A percentile compares a stretch with the other conserved stretches of the same genome.
phyloP scores from a whole-genome alignment of 2,797 vertebrate genomes.

The Myripristis murdjan region DNA sequence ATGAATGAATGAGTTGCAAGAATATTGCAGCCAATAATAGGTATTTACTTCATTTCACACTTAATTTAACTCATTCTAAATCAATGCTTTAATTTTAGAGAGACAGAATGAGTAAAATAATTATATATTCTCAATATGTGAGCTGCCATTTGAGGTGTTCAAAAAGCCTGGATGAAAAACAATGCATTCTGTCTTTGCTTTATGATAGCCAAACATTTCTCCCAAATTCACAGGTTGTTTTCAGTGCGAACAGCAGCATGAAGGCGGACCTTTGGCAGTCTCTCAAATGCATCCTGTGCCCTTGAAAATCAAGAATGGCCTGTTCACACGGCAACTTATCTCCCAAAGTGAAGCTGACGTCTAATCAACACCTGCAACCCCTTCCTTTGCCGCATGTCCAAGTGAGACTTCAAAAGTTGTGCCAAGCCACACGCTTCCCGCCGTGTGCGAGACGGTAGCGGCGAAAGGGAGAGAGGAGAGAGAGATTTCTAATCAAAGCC shows the following conservation, averaged over 20 bases:
- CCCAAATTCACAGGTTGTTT: constrained; percentile 24
- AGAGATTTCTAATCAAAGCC: constrained; percentile 77
- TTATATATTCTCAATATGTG: neutral
- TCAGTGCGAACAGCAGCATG: constrained; percentile 48
- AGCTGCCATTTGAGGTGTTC: constrained; percentile 5
- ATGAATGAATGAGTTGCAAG: constrained; percentile 37
- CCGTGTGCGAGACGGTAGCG: constrained; percentile 54
- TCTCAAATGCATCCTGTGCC: constrained; percentile 79
- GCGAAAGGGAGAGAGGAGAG: constrained; percentile 46
- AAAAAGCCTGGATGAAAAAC: constrained; percentile 30
- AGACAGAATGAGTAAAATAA: constrained; percentile 41
- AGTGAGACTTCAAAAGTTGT: constrained; percentile 85
- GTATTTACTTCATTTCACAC: constrained; percentile 41
- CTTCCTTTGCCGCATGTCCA: constrained; percentile 78
- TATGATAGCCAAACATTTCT: neutral
- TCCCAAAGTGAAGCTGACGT: constrained; percentile 86
- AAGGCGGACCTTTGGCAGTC: constrained; percentile 72
- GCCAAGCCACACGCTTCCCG: constrained; percentile 77
- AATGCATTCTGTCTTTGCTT: constrained; percentile 40
- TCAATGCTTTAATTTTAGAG: constrained; percentile 22
- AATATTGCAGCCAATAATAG: constrained; percentile 36
- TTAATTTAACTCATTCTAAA: constrained; percentile 46
- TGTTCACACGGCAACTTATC: constrained; percentile 78
- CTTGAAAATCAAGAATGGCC: constrained; percentile 86
- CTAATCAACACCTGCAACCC: constrained; percentile 88